Percentiles rank a stretch among this genome's conserved stretches.
Evolutionary conservation across 2,113 vertebrate genomes (phyloP).

Genomic region (Gnathonemus echidnorhynchus): DNA sequence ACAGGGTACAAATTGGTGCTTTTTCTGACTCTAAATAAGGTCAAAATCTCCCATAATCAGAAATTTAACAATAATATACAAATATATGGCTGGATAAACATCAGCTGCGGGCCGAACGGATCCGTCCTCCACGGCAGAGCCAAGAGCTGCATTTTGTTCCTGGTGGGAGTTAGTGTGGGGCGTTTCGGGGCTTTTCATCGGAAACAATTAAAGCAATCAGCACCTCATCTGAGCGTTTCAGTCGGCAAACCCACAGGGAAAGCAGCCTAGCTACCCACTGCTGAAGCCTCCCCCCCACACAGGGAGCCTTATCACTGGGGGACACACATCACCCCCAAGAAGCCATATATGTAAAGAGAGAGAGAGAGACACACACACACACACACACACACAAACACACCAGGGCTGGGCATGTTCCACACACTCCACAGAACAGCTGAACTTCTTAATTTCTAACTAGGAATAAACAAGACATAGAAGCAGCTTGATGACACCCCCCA

Average conservation of each 20-base stretch:
- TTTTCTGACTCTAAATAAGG: too few relatives aligned
- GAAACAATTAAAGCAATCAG: neutral
- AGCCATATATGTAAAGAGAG: too few relatives aligned
- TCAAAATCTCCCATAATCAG: too few relatives aligned
- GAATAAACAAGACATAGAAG: conserved; percentile 3
- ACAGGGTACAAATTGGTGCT: too few relatives aligned
- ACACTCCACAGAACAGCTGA: neutral
- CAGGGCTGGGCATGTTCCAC: conserved; percentile 3
- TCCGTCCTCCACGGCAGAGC: neutral
- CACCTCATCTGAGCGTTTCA: neutral
- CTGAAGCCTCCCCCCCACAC: neutral
- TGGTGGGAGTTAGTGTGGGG: neutral
- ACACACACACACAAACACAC: neutral
- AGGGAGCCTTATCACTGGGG: neutral
- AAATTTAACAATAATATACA: neutral
- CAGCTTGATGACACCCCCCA: neutral
- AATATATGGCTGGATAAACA: neutral
- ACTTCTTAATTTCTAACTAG: neutral
- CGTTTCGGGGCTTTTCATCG: neutral
- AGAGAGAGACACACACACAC: neutral
- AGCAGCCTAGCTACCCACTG: neutral
- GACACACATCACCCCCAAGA: too few relatives aligned
- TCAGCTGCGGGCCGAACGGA: neutral
- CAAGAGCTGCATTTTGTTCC: neutral
- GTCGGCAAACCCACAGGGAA: neutral